These are phyloP conservation scores for Meteorus cinctellus DNA, from an alignment of 2,888 invertebrate species.

Conservation along the genomic window DNA sequence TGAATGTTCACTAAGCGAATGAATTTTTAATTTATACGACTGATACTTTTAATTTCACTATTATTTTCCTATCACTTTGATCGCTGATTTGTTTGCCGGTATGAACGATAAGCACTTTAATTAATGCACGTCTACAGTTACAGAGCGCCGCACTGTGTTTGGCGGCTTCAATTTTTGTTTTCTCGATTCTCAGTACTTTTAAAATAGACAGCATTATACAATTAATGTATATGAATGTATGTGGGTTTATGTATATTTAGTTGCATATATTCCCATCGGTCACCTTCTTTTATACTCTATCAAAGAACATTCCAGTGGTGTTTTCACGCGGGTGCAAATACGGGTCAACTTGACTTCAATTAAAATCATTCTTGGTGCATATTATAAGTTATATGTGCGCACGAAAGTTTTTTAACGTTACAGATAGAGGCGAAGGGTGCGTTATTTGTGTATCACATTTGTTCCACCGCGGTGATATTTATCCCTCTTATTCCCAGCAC, in stretches of 20 bases:
- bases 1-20: not conserved
- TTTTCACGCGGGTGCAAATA: constrained; percentile 5
- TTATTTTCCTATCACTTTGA: constrained; percentile 26
- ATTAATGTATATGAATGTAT: not conserved
- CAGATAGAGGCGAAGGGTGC: no score
- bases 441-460: no score
- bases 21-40: constrained; percentile 15
- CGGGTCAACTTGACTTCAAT: not conserved
- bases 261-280: not conserved
- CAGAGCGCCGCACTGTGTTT: constrained; percentile 14
- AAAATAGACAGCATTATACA: not conserved
- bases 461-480: no score
- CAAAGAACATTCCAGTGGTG: not conserved
- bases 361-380: not conserved
- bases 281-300: not conserved
- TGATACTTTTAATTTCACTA: constrained; percentile 31
- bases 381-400: not conserved
- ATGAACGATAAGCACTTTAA: constrained; percentile 22
- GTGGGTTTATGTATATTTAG: not conserved
- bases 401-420: not conserved
- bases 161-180: constrained; percentile 1
- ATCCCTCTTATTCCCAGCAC: no score
- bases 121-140: constrained; percentile 20
- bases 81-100: constrained; percentile 24
- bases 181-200: not conserved